A percentile compares a stretch with the other conserved stretches of the same genome.
These are phyloP conservation scores for Pachyuromys duprasi DNA, from an alignment of 2,797 vertebrate species.

Conservation along the genomic window DNA sequence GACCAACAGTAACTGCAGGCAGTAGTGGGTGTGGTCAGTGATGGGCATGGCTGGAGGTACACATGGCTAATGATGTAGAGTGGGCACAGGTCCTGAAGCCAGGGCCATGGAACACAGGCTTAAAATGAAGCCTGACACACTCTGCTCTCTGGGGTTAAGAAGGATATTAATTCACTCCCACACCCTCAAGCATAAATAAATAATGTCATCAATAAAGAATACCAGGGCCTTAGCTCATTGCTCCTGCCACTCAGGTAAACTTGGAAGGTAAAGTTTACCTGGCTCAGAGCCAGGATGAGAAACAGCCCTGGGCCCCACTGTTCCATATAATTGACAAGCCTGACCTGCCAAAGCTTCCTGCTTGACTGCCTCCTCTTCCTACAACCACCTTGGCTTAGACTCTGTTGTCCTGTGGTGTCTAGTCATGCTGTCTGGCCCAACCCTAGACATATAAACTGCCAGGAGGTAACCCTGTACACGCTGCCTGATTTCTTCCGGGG, in stretches of 20 bases:
- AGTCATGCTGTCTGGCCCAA: not conserved
- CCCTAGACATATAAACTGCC: not conserved
- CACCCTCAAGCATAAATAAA: not conserved
- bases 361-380: not conserved
- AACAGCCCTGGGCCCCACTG: accelerated
- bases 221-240: not conserved
- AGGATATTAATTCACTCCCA: not conserved
- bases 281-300: not conserved
- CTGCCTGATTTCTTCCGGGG: not conserved
- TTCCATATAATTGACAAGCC: not conserved
- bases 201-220: not conserved
- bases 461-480: not conserved
- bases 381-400: not conserved
- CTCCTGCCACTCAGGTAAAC: not conserved
- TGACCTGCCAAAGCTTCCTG: accelerated
- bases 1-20: not conserved
- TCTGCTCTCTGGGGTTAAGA: not conserved
- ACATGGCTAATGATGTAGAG: accelerated
- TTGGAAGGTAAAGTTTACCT: not conserved
- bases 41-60: not conserved
- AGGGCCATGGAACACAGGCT: not conserved
- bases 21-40: not conserved
- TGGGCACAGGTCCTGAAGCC: not conserved
- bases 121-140: not conserved
- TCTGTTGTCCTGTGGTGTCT: not conserved